Conservation (phyloP, 2,888 invertebrate genomes). For the Mesorhabditis belari region DNA sequence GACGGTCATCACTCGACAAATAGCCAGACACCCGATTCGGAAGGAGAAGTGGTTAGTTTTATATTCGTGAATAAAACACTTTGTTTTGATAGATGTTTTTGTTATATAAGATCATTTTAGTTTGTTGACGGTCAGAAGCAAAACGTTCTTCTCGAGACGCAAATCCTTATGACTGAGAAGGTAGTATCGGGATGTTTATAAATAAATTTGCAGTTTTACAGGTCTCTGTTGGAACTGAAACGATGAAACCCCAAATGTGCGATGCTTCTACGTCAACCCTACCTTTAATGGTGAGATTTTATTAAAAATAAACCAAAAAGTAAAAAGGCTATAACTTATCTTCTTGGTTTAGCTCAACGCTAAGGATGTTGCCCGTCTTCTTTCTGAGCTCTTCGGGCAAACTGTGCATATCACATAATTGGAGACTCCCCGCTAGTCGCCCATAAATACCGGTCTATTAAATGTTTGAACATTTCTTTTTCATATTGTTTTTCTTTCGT, state of each 20-base stretch:
- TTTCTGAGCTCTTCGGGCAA: background rate
- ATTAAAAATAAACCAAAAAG: no score
- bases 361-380: background rate
- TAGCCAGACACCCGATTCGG: constrained; percentile 25
- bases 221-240: background rate
- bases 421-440: no score
- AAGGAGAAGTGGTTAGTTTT: no score
- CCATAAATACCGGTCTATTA: no score
- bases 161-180: background rate
- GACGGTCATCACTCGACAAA: constrained; percentile 11
- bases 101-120: background rate
- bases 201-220: background rate
- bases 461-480: no score
- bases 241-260: background rate
- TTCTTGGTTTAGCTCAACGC: background rate
- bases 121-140: background rate
- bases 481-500: no score
- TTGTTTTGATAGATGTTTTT: no score
- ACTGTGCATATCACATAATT: background rate
- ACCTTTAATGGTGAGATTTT: background rate
- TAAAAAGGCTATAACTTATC: background rate
- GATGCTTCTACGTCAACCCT: background rate
- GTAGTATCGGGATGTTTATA: no score
- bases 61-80: no score
- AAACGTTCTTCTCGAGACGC: background rate